Evolutionary conservation across 2,888 invertebrate genomes (phyloP), one percentile per base, ranked within the genome.

Genomic region (Coremacera marginata): DNA sequence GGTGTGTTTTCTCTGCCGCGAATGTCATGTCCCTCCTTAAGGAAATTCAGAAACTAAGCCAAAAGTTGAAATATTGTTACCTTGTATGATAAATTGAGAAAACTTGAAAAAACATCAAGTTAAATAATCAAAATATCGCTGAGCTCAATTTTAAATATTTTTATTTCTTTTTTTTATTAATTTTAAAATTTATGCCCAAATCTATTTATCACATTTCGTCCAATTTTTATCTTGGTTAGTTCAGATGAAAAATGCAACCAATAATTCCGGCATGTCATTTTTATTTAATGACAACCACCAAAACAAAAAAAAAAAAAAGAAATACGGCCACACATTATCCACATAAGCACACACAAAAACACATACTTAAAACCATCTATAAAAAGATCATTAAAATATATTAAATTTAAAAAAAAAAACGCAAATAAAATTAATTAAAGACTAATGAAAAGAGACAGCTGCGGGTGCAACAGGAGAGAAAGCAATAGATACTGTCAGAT

Each of bases 301-400:
- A 31, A 8, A 49, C 11, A 49, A 16, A n/a, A n/a, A n/a, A 49
- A n/a, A 60, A 60, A n/a, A 19, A 31, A 22, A 27, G 5, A 71
- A 27, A 16, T 57, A 31, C n/a, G n/a, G n/a, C 25, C n/a, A 19
- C 2, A 49, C 51, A 44, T 22, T 16, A 22, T 16, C 44, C 11
- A 63, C 70, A 49, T 16, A 22, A 8, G 31, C 11, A 63, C 70
- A 49, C 73, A 51, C 60, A 16, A 27, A 52, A 27, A 55, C 19
- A 62, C 11, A 49, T 37, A 2, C 11, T 62, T 72, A 62, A 60
- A 63, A 52, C 62, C 65, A 34, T 37, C 71, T 25, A 65, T 65
- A 63, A 65, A 74, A 74, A 74, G 52, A 31, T 52, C 51, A 74
- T 65, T 52, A 65, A 74, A 74, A 16, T 51, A 65, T 25, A 51